Evolutionary conservation across 2,888 invertebrate genomes (phyloP).

Genomic region (Sinodicranocentrus sp.): DNA sequence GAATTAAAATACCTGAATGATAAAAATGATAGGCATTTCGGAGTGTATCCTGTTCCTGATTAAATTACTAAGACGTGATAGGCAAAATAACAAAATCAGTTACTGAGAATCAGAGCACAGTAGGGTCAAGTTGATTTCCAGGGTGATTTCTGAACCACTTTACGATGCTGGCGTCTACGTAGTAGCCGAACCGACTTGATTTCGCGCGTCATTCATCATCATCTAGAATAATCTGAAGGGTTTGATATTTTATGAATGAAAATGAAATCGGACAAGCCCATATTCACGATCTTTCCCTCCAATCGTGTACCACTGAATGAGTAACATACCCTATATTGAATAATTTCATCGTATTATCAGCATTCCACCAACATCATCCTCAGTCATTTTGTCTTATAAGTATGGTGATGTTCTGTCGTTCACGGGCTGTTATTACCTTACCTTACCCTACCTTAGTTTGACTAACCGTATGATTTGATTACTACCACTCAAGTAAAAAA

Average conservation of each 20-base stretch:
- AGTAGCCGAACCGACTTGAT: slow-evolving; percentile 29
- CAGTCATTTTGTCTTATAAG: slow-evolving; percentile 19
- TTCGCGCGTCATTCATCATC: slow-evolving; percentile 58
- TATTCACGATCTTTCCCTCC: slow-evolving; percentile 65
- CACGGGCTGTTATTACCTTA: slow-evolving; percentile 48
- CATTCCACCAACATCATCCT: slow-evolving; percentile 1
- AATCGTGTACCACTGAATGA: slow-evolving; percentile 14
- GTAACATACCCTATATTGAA: background rate
- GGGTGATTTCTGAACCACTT: too few species aligned
- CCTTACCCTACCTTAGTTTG: slow-evolving; percentile 62
- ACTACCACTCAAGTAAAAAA: background rate
- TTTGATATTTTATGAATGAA: slow-evolving; percentile 73
- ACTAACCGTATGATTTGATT: slow-evolving; percentile 33
- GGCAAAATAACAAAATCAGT: too few species aligned
- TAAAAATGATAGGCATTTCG: too few species aligned
- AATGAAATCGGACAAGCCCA: slow-evolving; percentile 73
- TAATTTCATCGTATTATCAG: slow-evolving; percentile 19
- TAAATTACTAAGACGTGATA: too few species aligned
- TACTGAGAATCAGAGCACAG: too few species aligned
- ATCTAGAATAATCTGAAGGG: slow-evolving; percentile 15
- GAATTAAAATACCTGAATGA: too few species aligned
- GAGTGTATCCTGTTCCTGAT: too few species aligned
- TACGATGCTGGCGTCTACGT: too few species aligned
- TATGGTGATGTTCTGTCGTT: background rate
- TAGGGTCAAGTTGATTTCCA: too few species aligned